Evolutionary conservation across 2,888 invertebrate genomes (phyloP).

Genomic region (Orthosia gracilis): DNA sequence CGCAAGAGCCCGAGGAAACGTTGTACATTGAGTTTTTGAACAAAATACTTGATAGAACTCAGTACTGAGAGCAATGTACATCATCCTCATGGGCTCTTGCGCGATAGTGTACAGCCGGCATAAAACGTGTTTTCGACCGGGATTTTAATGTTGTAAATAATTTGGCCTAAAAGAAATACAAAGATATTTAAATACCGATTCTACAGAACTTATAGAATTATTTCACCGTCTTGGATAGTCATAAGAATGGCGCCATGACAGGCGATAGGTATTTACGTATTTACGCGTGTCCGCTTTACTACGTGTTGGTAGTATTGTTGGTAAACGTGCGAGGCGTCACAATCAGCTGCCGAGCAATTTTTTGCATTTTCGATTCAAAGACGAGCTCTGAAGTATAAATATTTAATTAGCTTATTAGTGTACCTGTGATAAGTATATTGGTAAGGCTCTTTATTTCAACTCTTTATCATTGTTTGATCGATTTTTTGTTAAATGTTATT

Average conservation of each 20-base stretch:
- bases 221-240: background rate
- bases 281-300: background rate
- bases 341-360: slow-evolving; percentile 20
- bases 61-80: too few relatives aligned
- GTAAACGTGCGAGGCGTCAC: slow-evolving; percentile 20
- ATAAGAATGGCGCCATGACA: slow-evolving; percentile 2
- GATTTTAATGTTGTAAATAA: background rate
- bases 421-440: background rate
- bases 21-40: too few relatives aligned
- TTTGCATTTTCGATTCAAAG: slow-evolving; percentile 22
- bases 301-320: slow-evolving; percentile 44
- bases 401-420: background rate
- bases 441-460: background rate
- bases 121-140: background rate
- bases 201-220: slow-evolving; percentile 5
- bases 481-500: background rate
- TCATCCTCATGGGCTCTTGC: too few relatives aligned
- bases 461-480: background rate
- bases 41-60: too few relatives aligned
- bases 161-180: background rate
- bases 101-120: too few relatives aligned
- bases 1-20: too few relatives aligned
- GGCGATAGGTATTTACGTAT: slow-evolving; percentile 9
- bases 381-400: background rate
- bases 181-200: background rate